Conservation (phyloP, 1,140 invertebrate species). For the Cydia fagiglandana region DNA sequence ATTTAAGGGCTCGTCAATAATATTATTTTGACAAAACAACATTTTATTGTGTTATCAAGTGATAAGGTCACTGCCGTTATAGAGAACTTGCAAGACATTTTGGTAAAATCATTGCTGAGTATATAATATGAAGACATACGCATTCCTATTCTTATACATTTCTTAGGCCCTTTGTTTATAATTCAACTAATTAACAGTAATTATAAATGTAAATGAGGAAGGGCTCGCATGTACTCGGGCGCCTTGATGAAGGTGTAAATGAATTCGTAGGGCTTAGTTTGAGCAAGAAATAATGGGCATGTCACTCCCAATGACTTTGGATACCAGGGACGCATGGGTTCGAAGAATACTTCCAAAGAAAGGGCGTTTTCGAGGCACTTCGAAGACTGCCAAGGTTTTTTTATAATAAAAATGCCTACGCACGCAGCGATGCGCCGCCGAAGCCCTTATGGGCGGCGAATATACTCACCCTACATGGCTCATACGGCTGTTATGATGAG, state of each 20-base stretch:
- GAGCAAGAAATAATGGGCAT: conserved; percentile 71
- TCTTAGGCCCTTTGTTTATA: conserved; percentile 17
- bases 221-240: conserved; percentile 29
- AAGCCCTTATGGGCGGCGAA: background rate
- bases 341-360: conserved; percentile 47
- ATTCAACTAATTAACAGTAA: conserved; percentile 46
- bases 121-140: background rate
- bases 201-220: conserved; percentile 51
- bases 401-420: conserved; percentile 4
- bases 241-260: conserved; percentile 59
- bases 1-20: conserved; percentile 69
- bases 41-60: conserved; percentile 36
- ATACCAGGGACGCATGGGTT: conserved; percentile 62
- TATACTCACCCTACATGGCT: too few relatives aligned
- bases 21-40: conserved; percentile 48
- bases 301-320: conserved; percentile 78
- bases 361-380: conserved; percentile 40
- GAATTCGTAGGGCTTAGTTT: conserved; percentile 52
- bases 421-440: background rate
- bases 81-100: background rate
- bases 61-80: background rate
- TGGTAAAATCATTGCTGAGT: background rate
- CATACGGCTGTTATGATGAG: too few relatives aligned
- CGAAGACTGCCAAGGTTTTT: conserved; percentile 18
- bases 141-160: background rate